phyloP scores from a whole-genome alignment of 1,140 invertebrate genomes.

The Bemisia tabaci region DNA sequence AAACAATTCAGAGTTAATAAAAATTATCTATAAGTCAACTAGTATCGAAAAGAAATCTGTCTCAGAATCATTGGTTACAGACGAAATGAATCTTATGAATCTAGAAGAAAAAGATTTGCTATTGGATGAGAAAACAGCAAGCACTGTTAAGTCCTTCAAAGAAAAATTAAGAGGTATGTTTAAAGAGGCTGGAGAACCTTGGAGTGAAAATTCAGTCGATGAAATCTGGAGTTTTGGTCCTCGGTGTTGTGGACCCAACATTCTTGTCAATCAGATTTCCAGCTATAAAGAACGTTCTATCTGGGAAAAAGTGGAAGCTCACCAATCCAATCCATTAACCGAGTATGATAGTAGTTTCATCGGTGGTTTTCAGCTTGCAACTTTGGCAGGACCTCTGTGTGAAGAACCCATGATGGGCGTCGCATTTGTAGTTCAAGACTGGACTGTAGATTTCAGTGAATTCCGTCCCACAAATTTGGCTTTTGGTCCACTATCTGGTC shows the following conservation, averaged over 20 bases:
- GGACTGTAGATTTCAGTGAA: constrained; percentile 37
- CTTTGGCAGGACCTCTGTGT: constrained; percentile 77
- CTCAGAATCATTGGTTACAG: neutral
- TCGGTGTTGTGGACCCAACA: constrained; percentile 72
- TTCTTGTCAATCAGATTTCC: constrained; percentile 61
- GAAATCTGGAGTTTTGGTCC: constrained; percentile 87
- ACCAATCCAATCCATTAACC: neutral
- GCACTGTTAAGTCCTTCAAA: constrained; percentile 45
- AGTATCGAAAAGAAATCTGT: neutral
- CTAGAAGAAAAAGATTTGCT: constrained; percentile 18
- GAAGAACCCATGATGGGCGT: constrained; percentile 94
- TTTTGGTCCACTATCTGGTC: constrained; percentile 47
- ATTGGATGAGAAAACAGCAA: constrained; percentile 36
- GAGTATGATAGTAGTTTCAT: constrained; percentile 52
- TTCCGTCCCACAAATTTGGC: neutral
- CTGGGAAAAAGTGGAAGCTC: neutral
- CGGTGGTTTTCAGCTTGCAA: constrained; percentile 89
- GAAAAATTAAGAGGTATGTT: constrained; percentile 47
- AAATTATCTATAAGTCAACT: constrained; percentile 24
- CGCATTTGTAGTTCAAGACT: constrained; percentile 75
- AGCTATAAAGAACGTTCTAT: constrained; percentile 13
- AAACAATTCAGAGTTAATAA: constrained; percentile 41
- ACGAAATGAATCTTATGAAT: neutral
- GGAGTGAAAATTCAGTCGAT: constrained; percentile 42
- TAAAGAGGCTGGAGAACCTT: constrained; percentile 39